phyloP scores from a whole-genome alignment of 1,140 invertebrate genomes.

The Hesperophylax magnus region DNA sequence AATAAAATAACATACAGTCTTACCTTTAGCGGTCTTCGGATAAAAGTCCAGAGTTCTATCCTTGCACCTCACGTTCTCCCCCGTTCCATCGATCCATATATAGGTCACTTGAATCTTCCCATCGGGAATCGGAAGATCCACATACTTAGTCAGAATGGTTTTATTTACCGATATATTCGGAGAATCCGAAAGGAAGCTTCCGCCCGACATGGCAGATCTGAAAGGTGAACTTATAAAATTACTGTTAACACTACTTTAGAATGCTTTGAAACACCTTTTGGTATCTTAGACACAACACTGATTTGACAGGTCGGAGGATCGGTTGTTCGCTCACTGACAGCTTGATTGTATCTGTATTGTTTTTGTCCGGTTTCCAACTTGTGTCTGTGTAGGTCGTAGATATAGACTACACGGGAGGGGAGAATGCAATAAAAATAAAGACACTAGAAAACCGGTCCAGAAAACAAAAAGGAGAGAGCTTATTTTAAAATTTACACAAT shows the following conservation, averaged over 20 bases:
- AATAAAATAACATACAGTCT: not conserved
- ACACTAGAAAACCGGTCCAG: too few relatives aligned
- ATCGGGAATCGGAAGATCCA: conserved; percentile 83
- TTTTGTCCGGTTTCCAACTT: too few relatives aligned
- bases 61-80: conserved; percentile 90
- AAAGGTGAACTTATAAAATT: not conserved
- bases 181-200: conserved; percentile 61
- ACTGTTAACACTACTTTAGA: not conserved
- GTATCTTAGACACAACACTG: not conserved
- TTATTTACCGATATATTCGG: conserved; percentile 77
- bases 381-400: too few relatives aligned
- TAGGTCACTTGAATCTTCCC: conserved; percentile 89
- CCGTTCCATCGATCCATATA: conserved; percentile 96
- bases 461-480: too few relatives aligned
- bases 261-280: too few relatives aligned
- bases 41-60: conserved; percentile 87
- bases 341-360: not conserved
- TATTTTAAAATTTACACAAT: too few relatives aligned
- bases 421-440: too few relatives aligned
- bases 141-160: conserved; percentile 79
- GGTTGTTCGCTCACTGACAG: conserved; percentile 1
- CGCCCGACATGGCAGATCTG: conserved; percentile 20
- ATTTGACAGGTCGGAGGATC: not conserved
- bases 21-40: conserved; percentile 76
- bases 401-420: too few relatives aligned